Evolutionary conservation across 2,113 vertebrate species (phyloP).

Genomic region (Bothrops jararaca): DNA sequence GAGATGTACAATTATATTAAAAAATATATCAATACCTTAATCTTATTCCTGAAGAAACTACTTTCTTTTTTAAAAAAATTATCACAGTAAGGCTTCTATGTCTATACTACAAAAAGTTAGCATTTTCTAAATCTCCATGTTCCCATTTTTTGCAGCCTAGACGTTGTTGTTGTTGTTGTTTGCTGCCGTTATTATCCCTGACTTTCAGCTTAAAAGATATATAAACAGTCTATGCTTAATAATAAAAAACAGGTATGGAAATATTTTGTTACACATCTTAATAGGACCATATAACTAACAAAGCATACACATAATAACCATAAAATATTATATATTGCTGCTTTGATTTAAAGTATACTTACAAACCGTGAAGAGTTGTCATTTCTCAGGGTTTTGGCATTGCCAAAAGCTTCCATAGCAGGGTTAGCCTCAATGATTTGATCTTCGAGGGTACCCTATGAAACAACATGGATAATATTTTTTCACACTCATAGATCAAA

Average conservation of each 20-base stretch:
- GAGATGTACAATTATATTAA: neutral
- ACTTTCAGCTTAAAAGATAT: neutral
- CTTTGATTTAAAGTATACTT: slow-evolving; percentile 57
- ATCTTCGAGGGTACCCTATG: slow-evolving; percentile 91
- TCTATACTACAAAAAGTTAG: neutral
- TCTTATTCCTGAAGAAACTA: neutral
- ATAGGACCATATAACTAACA: neutral
- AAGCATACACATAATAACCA: neutral
- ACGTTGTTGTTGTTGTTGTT: neutral
- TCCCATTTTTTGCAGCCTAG: neutral
- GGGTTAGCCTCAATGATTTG: slow-evolving; percentile 96
- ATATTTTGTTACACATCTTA: neutral
- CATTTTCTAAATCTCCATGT: neutral
- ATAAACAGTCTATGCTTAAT: neutral
- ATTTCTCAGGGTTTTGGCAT: slow-evolving; percentile 92
- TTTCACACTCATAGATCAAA: neutral
- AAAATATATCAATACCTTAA: neutral
- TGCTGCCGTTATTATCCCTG: neutral
- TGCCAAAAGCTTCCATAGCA: slow-evolving; percentile 94
- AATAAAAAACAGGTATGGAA: neutral
- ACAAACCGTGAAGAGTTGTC: slow-evolving; percentile 95
- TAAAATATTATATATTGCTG: fast-evolving
- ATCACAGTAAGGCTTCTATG: neutral
- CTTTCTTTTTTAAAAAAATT: neutral
- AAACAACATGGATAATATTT: slow-evolving; percentile 26